phyloP scores from a whole-genome alignment of 2,113 vertebrate species.

The Cololabis saira region DNA sequence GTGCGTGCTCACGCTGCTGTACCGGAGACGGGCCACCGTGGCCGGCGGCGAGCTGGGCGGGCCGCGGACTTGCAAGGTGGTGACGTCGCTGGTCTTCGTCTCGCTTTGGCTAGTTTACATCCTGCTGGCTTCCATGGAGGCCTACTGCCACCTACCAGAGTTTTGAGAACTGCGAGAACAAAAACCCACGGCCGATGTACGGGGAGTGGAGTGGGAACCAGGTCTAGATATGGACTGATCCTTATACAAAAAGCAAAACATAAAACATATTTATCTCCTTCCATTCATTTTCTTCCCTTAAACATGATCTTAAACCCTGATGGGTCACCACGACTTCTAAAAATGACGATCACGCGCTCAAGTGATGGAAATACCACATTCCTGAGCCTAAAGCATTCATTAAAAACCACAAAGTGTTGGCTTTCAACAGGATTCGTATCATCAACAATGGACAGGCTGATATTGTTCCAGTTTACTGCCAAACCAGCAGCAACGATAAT shows the following conservation, averaged over 20 bases:
- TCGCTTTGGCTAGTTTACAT: slow-evolving; percentile 85
- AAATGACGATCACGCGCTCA: not conserved
- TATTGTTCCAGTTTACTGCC: slow-evolving; percentile 18
- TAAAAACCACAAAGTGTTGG: not conserved
- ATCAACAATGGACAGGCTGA: not conserved
- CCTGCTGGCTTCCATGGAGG: slow-evolving; percentile 83
- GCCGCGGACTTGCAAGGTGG: slow-evolving; percentile 81
- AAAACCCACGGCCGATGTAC: slow-evolving; percentile 41
- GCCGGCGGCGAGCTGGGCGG: slow-evolving; percentile 86
- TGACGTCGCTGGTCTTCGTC: slow-evolving; percentile 80
- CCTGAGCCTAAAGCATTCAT: not conserved
- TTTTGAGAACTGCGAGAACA: slow-evolving; percentile 66
- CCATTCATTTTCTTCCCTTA: not conserved
- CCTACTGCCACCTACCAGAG: slow-evolving; percentile 83
- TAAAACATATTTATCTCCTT: slow-evolving; percentile 11
- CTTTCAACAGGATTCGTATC: no score
- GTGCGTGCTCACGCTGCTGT: slow-evolving; percentile 76
- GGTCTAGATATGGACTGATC: not conserved
- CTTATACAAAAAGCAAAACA: slow-evolving; percentile 4
- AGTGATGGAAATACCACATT: not conserved
- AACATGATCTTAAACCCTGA: not conserved
- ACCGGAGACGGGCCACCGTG: slow-evolving; percentile 78
- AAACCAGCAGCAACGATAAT: slow-evolving; percentile 28
- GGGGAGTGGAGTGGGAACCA: not conserved
- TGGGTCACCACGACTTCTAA: not conserved